Percentiles rank a stretch among this genome's conserved stretches.
These are phyloP conservation scores for Ctenopoma kingsleyae DNA, from an alignment of 2,797 vertebrate species.

Conservation along the genomic window DNA sequence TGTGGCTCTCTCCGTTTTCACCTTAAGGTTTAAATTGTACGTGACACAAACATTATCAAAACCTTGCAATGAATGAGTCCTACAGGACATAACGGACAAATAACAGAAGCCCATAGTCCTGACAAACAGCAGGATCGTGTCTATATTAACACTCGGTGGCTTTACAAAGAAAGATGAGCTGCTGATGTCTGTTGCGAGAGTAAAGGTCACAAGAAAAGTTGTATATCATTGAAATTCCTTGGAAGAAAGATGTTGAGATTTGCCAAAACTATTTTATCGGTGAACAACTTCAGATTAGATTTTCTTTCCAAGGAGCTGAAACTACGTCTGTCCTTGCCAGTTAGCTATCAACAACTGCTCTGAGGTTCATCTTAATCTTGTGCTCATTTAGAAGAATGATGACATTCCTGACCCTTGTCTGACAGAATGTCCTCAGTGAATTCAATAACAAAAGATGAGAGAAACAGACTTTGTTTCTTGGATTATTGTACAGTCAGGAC, in stretches of 20 bases:
- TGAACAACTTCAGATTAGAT: background rate
- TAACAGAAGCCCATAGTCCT: background rate
- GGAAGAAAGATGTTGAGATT: background rate
- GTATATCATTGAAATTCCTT: background rate
- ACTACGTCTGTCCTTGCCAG: background rate
- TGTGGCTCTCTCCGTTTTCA: too few relatives aligned
- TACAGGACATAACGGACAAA: too few relatives aligned
- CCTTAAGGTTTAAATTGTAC: too few relatives aligned
- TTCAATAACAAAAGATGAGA: constrained; percentile 10
- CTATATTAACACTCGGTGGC: background rate
- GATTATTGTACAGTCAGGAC: background rate
- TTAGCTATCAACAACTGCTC: background rate
- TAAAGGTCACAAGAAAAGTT: background rate
- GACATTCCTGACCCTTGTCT: background rate
- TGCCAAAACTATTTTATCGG: background rate
- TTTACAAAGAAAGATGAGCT: background rate
- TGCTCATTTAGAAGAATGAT: background rate
- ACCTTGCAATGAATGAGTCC: too few relatives aligned
- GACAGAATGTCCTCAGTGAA: background rate
- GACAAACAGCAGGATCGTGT: background rate
- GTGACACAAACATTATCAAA: background rate
- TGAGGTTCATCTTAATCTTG: background rate
- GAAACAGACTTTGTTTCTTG: background rate
- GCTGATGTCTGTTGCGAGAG: background rate
- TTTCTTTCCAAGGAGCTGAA: background rate